phyloP scores from a whole-genome alignment of 2,888 invertebrate species.

The Blomia tropicalis region DNA sequence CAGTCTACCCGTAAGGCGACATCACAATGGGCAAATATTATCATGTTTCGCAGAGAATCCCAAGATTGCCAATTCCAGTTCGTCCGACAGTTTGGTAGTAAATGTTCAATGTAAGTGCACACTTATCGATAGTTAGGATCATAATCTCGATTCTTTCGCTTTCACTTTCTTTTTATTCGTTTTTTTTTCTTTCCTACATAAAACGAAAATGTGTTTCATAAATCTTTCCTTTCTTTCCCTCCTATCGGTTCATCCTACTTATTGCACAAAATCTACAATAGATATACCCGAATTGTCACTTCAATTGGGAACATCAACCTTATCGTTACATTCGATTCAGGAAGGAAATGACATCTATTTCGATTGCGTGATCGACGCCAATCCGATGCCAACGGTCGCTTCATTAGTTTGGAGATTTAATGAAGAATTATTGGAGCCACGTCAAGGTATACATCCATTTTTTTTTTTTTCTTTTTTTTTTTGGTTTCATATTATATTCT shows the following conservation, averaged over 20 bases:
- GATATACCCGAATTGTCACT: constrained; percentile 24
- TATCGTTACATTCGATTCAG: constrained; percentile 23
- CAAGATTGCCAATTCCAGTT: constrained; percentile 21
- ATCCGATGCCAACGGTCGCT: constrained; percentile 21
- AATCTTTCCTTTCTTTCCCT: background rate
- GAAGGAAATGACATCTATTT: constrained; percentile 28
- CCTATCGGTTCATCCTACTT: background rate
- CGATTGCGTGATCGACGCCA: constrained; percentile 25
- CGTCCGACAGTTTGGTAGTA: constrained; percentile 20
- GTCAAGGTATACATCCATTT: constrained; percentile 18
- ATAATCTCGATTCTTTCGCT: background rate
- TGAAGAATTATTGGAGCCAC: constrained; percentile 24
- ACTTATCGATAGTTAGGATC: no score
- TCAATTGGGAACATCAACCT: constrained; percentile 23
- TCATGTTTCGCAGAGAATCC: constrained; percentile 25
- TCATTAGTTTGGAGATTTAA: constrained; percentile 26
- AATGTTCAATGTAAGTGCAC: constrained; percentile 24
- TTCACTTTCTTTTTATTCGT: no score
- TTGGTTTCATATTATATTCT: no score
- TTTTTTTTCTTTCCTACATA: background rate
- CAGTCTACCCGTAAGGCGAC: constrained; percentile 20
- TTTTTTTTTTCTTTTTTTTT: no score
- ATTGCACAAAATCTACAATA: background rate
- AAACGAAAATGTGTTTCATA: no score
- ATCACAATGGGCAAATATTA: constrained; percentile 20